These are phyloP conservation scores for Ceuthmochares aereus DNA, from an alignment of 2,113 vertebrate species.

Conservation along the genomic window DNA sequence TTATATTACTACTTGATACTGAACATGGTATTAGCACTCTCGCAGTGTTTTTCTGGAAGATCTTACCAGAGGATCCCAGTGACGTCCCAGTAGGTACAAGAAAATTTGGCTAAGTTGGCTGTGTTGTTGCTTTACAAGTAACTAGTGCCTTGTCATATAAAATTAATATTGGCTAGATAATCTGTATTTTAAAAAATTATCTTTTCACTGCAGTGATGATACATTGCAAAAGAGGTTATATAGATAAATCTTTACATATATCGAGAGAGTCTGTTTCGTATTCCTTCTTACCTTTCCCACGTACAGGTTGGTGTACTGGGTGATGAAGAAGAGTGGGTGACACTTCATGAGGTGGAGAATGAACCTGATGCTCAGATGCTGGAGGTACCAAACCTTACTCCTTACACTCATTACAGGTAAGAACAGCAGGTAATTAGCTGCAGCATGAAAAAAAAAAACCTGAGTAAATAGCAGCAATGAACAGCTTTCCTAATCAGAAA, in stretches of 20 bases:
- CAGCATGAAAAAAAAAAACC: not conserved
- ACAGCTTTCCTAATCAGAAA: not conserved
- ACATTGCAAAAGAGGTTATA: not conserved
- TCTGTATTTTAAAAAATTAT: not conserved
- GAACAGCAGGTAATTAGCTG: not conserved
- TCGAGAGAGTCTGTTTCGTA: not conserved
- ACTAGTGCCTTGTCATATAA: not conserved
- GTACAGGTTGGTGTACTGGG: constrained; percentile 84
- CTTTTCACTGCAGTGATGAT: not conserved
- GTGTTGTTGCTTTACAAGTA: not conserved
- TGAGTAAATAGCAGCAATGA: not conserved
- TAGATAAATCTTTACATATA: not conserved
- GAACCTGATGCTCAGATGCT: constrained; percentile 86
- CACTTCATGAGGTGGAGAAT: constrained; percentile 87
- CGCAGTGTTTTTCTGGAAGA: not conserved
- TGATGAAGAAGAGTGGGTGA: constrained; percentile 88
- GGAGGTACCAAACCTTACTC: constrained; percentile 90
- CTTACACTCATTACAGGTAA: constrained; percentile 96
- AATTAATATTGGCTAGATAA: not conserved
- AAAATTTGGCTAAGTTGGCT: not conserved
- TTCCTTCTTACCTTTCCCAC: not conserved
- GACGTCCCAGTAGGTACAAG: not conserved
- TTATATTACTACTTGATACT: constrained; percentile 20
- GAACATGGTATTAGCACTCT: not conserved
- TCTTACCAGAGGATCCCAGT: not conserved